Base-by-base conservation (phyloP, 2,797 vertebrate genomes). In the Choloepus didactylus region DNA sequence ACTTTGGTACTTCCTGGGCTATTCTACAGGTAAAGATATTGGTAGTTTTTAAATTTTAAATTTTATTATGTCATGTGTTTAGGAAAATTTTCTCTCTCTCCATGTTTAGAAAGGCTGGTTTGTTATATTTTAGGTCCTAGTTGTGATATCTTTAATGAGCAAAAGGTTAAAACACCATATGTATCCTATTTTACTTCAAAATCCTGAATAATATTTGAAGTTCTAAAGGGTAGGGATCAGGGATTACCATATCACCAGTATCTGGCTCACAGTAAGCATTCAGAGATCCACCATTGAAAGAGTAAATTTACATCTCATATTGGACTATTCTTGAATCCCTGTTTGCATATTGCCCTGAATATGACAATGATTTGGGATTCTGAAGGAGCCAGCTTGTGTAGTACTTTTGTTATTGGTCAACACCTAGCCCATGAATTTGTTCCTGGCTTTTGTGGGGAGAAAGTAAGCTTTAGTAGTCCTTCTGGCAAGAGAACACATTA, bases 21-120 rank as follows among this genome's bases (percentile, higher is more conserved):
- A 79, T 41, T 93, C 5, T 89, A 29, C 18, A 64, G 23, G 16
- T 16, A 75, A 82, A 75, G 23, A 67, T 35, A 91, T 2, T 60
- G 12, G 4, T 2, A 0, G 18, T 25, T 82, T 9, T 59, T 14
- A 93, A 91, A 89, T 89, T 70, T 79, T 54, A 60, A 51, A 64
- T 82, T 94, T 6, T 77, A 87, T 64, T 49, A 93, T 73, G 64
- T 75, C 31, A 89, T 64, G 79, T 44, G 59, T 54, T 86, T 62
- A 8, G 8, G 49, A 56, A 56, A 56, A 56, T 16, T 56, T 56
- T 56, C 6, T 18, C 19, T 56, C 54, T 18, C 54, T 90, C 23
- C 29, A 81, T 69, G 29, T 46, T 56, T 49, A 0, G 5, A 83
- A 89, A 93, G 84, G 0, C 5, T 59, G 49, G 67, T 77, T 56